Conservation (phyloP, 2,888 invertebrate species). For the Platycnemis pennipes region DNA sequence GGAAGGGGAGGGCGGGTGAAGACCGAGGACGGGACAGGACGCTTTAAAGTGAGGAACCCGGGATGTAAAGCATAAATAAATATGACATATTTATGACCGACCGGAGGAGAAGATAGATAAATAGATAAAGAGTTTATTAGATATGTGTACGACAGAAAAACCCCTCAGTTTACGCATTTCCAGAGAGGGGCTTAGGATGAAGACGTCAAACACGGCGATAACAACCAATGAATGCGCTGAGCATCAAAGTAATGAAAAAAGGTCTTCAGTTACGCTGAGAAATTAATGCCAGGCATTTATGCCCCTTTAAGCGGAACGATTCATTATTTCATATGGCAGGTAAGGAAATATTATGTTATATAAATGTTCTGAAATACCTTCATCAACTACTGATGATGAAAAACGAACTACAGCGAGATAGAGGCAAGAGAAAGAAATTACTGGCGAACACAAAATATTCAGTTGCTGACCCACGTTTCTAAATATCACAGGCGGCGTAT, state of each 20-base stretch:
- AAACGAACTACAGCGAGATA: too few species aligned
- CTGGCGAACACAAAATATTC: too few species aligned
- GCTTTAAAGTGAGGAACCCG: constrained; percentile 3
- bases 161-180: constrained; percentile 11
- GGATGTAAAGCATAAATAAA: constrained; percentile 61
- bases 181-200: neutral
- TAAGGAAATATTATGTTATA: neutral
- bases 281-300: neutral
- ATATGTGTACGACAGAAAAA: constrained; percentile 49
- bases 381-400: neutral
- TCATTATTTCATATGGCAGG: neutral
- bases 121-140: constrained; percentile 62
- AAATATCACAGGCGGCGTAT: too few species aligned
- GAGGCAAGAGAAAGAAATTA: neutral
- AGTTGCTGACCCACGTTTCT: too few species aligned
- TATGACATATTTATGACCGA: constrained; percentile 56
- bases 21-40: neutral
- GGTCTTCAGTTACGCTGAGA: neutral
- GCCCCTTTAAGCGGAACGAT: neutral
- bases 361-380: neutral
- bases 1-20: constrained; percentile 37
- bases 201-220: constrained; percentile 29
- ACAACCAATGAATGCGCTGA: neutral
- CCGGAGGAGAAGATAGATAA: constrained; percentile 22
- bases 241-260: neutral